Base-by-base conservation (phyloP, 2,888 invertebrate species). In the Oligia fasciuncula region DNA sequence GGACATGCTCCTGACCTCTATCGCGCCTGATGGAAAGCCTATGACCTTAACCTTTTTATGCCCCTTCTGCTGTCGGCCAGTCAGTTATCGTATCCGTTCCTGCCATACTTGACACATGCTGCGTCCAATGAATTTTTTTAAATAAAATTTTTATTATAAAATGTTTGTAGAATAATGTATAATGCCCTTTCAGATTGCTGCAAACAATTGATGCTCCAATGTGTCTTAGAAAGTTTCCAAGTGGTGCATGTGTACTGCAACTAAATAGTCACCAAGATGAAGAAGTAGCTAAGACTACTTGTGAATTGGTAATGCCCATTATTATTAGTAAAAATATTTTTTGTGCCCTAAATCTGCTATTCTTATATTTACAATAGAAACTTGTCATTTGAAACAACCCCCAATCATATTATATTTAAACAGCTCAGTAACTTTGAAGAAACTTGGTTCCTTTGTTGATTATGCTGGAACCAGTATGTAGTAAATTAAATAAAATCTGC, bases 241-340 rank as follows among this genome's bases (percentile, higher is more conserved):
- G 99, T 90, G 99, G 99, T n/a, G 99, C 99, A 2, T 98, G 98
- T 97, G 99, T 99, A 8, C 95, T 99, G 29, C 99, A 99, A 94
- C 95, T 99, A 65, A 97, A 98, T 87, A 98, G 98, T 65, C 98
- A 98, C 83, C 97, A 98, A 91, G 98, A 98, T 92, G 97, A 97
- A 89, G 97, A 97, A 87, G 97, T 98, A 72, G 98, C 98, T 8
- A 97, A 97, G 88, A 97, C 97, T 80, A 98, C 98, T 65, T 95
- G 97, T 83, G 96, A 97, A 93, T 94, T 98, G 96, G 98, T 98
- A 96, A 81, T 80, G 70, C 70, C 43, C 43, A 40, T 67, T 35
- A 29, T 69, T 73, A 63, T 51, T 63, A 77, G 0, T 2, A 74
- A 74, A n/a, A 8, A 29, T n/a, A 9, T 29, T 43, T 57, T 49